Evolutionary conservation across 2,113 vertebrate species (phyloP).

Genomic region (Oreochromis niloticus): DNA sequence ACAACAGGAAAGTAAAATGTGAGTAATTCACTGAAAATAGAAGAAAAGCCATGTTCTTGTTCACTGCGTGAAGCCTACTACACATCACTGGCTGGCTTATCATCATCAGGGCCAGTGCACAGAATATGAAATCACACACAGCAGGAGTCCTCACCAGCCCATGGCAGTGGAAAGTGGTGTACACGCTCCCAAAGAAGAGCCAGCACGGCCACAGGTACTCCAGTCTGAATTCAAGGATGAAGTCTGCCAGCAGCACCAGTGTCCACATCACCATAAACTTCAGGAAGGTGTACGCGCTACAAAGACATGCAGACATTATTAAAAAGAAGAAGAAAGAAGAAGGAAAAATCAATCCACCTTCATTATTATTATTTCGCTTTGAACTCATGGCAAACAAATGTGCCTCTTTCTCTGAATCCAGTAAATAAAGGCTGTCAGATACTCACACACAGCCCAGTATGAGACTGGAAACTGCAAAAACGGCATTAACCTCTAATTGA

Average conservation of each 20-base stretch:
- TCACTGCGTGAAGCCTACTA: background rate
- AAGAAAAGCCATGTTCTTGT: background rate
- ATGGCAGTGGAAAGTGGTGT: conserved; percentile 81
- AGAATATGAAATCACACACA: background rate
- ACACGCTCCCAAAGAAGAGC: conserved; percentile 79
- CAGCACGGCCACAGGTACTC: conserved; percentile 82
- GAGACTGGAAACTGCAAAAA: background rate
- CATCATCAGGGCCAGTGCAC: background rate
- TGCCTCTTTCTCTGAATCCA: background rate
- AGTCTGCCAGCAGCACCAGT: conserved; percentile 78
- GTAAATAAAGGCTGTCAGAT: background rate
- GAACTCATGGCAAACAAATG: background rate
- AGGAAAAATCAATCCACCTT: background rate
- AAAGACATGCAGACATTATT: background rate
- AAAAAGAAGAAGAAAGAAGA: background rate
- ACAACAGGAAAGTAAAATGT: background rate
- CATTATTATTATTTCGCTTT: background rate
- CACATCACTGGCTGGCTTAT: background rate
- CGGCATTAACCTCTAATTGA: conserved; percentile 7
- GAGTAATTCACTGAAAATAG: background rate
- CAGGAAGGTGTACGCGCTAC: conserved; percentile 76
- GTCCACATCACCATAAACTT: conserved; percentile 78
- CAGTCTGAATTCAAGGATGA: conserved; percentile 77
- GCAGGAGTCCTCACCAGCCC: conserved; percentile 69
- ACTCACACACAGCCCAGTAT: background rate